phyloP scores from a whole-genome alignment of 2,888 invertebrate species.

The Chalcosyrphus nemorum region DNA sequence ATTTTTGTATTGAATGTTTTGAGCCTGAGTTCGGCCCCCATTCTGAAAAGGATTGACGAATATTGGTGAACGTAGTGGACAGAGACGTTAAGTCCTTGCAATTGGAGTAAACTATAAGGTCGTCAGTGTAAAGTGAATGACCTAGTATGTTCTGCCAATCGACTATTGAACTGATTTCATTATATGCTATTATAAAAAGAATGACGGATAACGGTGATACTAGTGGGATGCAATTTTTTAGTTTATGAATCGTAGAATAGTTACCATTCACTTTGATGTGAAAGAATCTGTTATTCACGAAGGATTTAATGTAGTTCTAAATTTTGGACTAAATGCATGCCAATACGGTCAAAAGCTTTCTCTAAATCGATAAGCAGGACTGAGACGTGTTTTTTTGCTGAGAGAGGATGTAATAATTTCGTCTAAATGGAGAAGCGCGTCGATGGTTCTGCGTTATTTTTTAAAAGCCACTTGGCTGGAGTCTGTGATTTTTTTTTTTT shows the following conservation, averaged over 20 bases:
- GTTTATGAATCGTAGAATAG: neutral
- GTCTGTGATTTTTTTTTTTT: no score
- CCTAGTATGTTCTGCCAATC: neutral
- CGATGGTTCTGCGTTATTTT: neutral
- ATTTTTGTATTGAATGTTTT: neutral
- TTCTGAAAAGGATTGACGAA: neutral
- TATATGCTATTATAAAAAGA: slow-evolving; percentile 12
- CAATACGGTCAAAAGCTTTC: neutral
- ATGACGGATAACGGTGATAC: neutral
- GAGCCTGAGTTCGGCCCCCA: neutral
- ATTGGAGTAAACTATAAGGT: neutral
- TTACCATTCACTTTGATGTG: neutral
- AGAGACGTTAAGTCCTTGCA: slow-evolving; percentile 10
- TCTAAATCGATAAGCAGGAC: neutral
- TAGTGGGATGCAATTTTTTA: neutral
- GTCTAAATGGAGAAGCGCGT: no score
- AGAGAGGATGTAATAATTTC: no score
- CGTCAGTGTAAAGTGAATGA: slow-evolving; percentile 1
- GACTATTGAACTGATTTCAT: slow-evolving; percentile 12
- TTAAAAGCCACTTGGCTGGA: neutral
- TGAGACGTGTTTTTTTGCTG: no score
- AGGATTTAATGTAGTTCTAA: no score
- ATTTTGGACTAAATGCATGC: neutral
- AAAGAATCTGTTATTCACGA: neutral
- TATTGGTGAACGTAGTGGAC: no score